Conservation (phyloP, 2,113 vertebrate species). For the Gopherus evgoodei region DNA sequence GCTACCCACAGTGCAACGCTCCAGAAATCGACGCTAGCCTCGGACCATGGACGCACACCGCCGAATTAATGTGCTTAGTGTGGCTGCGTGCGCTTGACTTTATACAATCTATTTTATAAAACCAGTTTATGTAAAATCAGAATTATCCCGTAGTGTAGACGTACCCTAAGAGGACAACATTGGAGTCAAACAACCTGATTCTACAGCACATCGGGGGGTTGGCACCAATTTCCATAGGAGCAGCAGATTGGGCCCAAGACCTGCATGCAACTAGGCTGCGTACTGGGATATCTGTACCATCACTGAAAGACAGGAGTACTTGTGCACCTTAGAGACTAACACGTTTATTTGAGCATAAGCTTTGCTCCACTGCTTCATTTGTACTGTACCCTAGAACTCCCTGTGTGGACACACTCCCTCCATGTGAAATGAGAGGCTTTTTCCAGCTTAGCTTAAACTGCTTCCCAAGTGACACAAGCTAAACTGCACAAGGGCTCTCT, state of each 20-base stretch:
- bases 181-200: neutral
- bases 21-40: no score
- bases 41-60: no score
- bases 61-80: no score
- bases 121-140: no score
- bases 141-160: no score
- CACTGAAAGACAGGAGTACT: no score
- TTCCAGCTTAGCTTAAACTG: neutral
- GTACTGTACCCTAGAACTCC: neutral
- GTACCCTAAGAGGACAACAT: neutral
- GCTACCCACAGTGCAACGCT: no score
- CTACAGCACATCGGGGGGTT: neutral
- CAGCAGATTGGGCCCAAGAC: neutral
- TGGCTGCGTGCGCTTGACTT: no score
- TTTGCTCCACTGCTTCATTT: neutral
- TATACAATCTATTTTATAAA: no score
- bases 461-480: neutral
- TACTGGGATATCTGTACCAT: neutral
- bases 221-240: neutral
- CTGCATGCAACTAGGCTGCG: neutral
- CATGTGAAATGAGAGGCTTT: neutral
- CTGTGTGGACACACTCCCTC: neutral
- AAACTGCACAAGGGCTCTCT: no score
- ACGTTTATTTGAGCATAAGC: no score
- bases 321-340: no score